phyloP scores from a whole-genome alignment of 2,797 vertebrate species.

The Peromyscus eremicus region DNA sequence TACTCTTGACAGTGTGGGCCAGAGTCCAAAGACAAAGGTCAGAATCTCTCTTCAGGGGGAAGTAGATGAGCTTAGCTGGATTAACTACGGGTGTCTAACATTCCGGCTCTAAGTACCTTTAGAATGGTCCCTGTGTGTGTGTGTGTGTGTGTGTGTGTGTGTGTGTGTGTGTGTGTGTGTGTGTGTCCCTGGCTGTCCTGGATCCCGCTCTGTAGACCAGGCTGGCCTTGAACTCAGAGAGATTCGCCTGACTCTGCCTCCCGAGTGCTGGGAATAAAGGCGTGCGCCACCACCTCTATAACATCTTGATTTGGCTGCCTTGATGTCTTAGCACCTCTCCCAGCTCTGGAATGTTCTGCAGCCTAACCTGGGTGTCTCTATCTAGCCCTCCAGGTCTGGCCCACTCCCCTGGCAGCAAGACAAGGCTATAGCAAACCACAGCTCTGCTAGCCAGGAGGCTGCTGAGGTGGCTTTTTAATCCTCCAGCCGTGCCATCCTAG shows the following conservation, averaged over 20 bases:
- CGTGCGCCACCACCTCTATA: not conserved
- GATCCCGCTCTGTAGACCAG: too few relatives aligned
- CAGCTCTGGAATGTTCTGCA: not conserved
- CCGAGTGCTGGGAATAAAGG: too few relatives aligned
- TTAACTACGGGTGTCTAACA: not conserved
- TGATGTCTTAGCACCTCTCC: not conserved
- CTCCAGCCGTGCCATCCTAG: slow-evolving; percentile 71
- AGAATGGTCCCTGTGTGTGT: not conserved
- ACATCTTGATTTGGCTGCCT: not conserved
- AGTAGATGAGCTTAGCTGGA: not conserved
- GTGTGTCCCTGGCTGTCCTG: too few relatives aligned
- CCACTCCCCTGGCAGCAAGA: not conserved
- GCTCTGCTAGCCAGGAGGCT: slow-evolving; percentile 78
- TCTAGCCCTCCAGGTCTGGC: fast-evolving
- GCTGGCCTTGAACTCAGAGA: too few relatives aligned
- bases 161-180: too few relatives aligned
- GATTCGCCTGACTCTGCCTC: too few relatives aligned
- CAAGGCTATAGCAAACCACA: not conserved
- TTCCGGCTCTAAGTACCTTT: not conserved
- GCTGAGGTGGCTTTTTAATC: slow-evolving; percentile 82
- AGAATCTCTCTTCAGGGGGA: not conserved
- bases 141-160: too few relatives aligned
- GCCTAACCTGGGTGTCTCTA: not conserved
- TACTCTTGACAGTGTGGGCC: too few relatives aligned
- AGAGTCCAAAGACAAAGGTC: slow-evolving; percentile 47